Evolutionary conservation across 1,140 invertebrate genomes (phyloP).

Genomic region (Papilio xuthus): DNA sequence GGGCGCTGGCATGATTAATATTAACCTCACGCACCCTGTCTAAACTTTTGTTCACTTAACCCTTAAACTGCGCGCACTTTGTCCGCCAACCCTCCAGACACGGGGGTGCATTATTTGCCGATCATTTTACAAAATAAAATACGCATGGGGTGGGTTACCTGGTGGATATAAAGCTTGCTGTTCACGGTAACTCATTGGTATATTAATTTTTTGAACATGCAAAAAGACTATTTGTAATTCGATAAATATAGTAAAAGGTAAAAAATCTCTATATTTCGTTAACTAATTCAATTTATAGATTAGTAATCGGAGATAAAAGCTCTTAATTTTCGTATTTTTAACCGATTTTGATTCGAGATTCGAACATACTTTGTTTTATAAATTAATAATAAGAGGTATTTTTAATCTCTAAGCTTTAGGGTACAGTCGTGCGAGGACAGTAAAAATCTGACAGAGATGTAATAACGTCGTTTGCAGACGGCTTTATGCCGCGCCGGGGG

Average conservation of each 20-base stretch:
- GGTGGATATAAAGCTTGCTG: constrained; percentile 43
- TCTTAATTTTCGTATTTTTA: too few species aligned
- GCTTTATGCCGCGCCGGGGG: background rate
- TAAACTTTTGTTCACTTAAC: constrained; percentile 60
- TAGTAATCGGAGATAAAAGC: too few species aligned
- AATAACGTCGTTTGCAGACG: background rate
- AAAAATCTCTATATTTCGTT: too few species aligned
- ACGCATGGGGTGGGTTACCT: constrained; percentile 55
- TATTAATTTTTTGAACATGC: background rate
- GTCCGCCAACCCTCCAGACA: constrained; percentile 50
- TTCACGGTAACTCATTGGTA: constrained; percentile 25
- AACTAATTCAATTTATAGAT: too few species aligned
- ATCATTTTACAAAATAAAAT: constrained; percentile 76
- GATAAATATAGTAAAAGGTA: too few species aligned
- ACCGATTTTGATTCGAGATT: too few species aligned
- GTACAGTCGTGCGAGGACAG: background rate
- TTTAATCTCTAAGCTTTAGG: background rate
- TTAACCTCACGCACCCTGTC: constrained; percentile 37
- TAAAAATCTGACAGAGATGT: background rate
- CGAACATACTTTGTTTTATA: too few species aligned
- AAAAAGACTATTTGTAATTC: too few species aligned
- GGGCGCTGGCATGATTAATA: constrained; percentile 29
- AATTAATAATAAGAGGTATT: too few species aligned
- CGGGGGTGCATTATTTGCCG: constrained; percentile 62
- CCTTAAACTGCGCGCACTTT: constrained; percentile 45